Evolutionary conservation across 2,888 invertebrate genomes (phyloP), one percentile per base, ranked within the genome.

Genomic region (Elmis aenea): DNA sequence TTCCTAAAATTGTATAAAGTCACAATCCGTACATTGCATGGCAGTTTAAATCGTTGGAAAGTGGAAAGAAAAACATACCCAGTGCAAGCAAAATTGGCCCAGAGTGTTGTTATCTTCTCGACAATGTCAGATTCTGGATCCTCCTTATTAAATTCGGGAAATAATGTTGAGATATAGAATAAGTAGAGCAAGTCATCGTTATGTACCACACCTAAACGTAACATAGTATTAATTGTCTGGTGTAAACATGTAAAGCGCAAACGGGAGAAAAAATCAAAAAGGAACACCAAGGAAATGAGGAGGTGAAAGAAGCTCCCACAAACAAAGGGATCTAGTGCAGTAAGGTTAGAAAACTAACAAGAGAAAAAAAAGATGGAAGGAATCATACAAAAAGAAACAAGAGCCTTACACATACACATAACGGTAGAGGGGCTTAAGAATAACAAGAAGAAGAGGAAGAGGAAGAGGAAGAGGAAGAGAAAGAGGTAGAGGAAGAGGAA

Each of bases 101-200:
- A 66, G 36, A 72, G 59, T 2, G 59, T 50, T 1, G 66, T 67
- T 48, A 64, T 54, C 5, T 55, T 53, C n/a, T 62, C 53, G 1
- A 72, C 58, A 22, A 64, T 60, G 8, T 46, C 32, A 14, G 58
- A 51, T 50, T 68, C 70, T 3, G 64, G 59, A n/a, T 60, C 64
- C 1, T 35, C 45, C 1, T 34, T 41, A 2, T 58, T 46, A 35
- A 69, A 62, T 18, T 45, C 53, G 1, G 66, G 63, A 11, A 50
- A 39, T 5, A 38, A 41, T 20, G 48, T 38, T 2, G 39, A 35
- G 30, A 52, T 50, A 40, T 52, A 58, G 43, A 70, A 70, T 5
- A 73, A 44, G 46, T 72, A 72, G 48, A 70, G 62, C 26, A 72
- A 51, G 48, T 74, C 74, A 43, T 71, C 68, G 45, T 67, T 61